These are phyloP conservation scores for Lepidochrysops patricia DNA, from an alignment of 2,888 invertebrate species.

Conservation along the genomic window DNA sequence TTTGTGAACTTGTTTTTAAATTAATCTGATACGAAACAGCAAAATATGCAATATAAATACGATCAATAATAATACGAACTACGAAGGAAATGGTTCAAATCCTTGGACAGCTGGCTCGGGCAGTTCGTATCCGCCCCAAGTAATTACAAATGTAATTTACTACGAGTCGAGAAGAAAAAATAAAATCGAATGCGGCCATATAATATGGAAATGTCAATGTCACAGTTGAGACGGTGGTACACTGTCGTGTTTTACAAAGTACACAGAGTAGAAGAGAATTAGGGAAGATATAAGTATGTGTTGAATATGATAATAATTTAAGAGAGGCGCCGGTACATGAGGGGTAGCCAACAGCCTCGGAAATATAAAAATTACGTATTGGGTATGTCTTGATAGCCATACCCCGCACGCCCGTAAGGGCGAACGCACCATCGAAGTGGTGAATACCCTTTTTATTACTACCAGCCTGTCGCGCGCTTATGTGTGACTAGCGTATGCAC, in stretches of 20 bases:
- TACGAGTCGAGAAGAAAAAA: neutral
- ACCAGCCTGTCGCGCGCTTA: accelerated
- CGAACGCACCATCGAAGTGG: slow-evolving; percentile 80
- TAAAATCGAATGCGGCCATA: neutral
- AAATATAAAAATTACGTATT: slow-evolving; percentile 83
- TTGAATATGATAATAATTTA: no score
- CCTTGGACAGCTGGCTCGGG: neutral
- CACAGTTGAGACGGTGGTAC: neutral
- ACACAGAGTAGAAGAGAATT: neutral
- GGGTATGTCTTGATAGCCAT: slow-evolving; percentile 91
- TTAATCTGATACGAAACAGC: neutral
- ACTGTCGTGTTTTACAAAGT: neutral
- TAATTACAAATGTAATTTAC: neutral
- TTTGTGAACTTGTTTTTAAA: neutral
- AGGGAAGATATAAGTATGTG: no score
- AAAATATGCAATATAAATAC: no score
- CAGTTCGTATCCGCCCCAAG: neutral
- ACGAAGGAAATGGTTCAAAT: neutral
- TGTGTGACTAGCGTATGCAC: slow-evolving; percentile 2
- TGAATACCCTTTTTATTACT: slow-evolving; percentile 78
- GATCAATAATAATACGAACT: neutral
- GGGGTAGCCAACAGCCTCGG: slow-evolving; percentile 84
- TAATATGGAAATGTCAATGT: slow-evolving; percentile 1
- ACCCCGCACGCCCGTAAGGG: slow-evolving; percentile 77
- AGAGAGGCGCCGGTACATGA: slow-evolving; percentile 77